Evolutionary conservation across 2,797 vertebrate genomes (phyloP), one percentile per base, ranked within the genome.

Genomic region (Oreochromis grahami): DNA sequence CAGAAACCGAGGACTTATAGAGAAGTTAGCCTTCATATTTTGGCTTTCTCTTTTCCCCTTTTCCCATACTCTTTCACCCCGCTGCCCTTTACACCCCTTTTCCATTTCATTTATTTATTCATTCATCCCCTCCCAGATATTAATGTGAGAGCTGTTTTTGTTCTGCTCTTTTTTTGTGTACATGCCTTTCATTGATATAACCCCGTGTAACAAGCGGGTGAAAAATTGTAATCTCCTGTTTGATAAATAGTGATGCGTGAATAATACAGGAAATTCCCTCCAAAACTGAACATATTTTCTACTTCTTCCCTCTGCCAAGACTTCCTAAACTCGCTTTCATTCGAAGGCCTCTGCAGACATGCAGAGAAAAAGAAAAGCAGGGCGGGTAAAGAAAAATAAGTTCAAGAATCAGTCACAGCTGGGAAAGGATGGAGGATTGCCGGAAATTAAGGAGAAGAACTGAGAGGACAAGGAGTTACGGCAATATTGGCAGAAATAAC

Each of bases 401-500:
- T 58, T 56, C 7, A 78, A 79, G 81, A 88, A 86, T 82, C 70
- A 83, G 85, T 65, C 2, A 11, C 82, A 76, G 26, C n/a, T 24
- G 50, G 56, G 53, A 24, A 51, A 10, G 84, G 76, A 53, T 51
- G 51, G 77, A 70, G 76, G 53, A 52, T 32, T 63, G 84, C 84
- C 87, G 88, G 93, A 91, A 84, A 94, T 93, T 60, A 92, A 90
- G 85, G 76, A 76, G 72, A 89, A 85, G 86, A 83, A 85, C 79
- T 14, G 53, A 81, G 87, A 89, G 92, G 91, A 90, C 70, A 48
- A 88, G 86, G 88, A 90, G 87, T 91, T 92, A 89, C 50, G 84
- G 91, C 82, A 94, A 91, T 89, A 93, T 94, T 93, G 91, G 89
- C 89, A 89, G 83, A 90, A 94, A 94, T 87, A 92, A 89, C 90